Evolutionary conservation across 2,113 vertebrate species (phyloP).

Genomic region (Petroica traversi): DNA sequence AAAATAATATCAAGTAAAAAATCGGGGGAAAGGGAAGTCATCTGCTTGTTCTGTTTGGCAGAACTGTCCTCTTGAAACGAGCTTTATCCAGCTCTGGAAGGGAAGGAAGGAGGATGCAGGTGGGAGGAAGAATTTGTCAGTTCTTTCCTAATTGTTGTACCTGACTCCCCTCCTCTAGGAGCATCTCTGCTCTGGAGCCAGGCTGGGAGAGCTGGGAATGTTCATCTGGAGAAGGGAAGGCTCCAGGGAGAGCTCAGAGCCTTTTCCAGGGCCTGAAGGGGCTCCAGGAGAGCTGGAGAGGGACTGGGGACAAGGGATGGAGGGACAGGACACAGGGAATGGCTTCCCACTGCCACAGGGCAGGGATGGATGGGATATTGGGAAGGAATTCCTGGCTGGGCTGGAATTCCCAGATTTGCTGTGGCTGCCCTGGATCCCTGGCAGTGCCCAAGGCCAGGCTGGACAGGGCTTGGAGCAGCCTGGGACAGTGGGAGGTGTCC

Average conservation of each 20-base stretch:
- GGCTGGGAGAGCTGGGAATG: not conserved
- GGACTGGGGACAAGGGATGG: not conserved
- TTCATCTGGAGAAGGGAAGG: fast-evolving
- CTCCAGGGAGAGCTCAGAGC: fast-evolving
- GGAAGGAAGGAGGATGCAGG: not conserved
- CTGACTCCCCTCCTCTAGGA: not conserved
- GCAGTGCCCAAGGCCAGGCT: fast-evolving
- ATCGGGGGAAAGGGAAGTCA: not conserved
- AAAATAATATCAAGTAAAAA: not conserved
- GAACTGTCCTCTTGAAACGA: not conserved
- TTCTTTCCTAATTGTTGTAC: too few relatives aligned
- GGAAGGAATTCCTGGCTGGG: too few relatives aligned
- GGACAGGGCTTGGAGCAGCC: not conserved
- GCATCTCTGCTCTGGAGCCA: not conserved
- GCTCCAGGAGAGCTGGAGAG: not conserved
- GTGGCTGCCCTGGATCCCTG: not conserved
- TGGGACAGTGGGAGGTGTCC: fast-evolving
- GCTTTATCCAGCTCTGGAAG: not conserved
- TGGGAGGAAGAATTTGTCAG: not conserved
- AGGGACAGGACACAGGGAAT: not conserved
- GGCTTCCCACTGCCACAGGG: not conserved
- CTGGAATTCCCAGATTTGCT: too few relatives aligned
- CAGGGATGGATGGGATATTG: fast-evolving
- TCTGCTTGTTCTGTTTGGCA: not conserved
- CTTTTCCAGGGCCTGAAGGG: fast-evolving